Evolutionary conservation across 2,113 vertebrate species (phyloP).

Genomic region (pig (Sus scrofa)): T2T-Sscrofa CM000813.6:93714501-93715000

Average conservation of each 20-base stretch:
- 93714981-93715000: conserved; percentile 83
- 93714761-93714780: conserved; percentile 81
- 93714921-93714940: conserved; percentile 81
- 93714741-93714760: conserved; percentile 79
- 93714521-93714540: not conserved
- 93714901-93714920: conserved; percentile 80
- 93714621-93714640: no score
- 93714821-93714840: conserved; percentile 82
- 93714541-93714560: not conserved
- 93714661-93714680: not conserved
- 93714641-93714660: conserved; percentile 42
- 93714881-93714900: conserved; percentile 85
- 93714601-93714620: not conserved
- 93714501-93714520: not conserved
- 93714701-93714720: conserved; percentile 43
- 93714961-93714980: conserved; percentile 74
- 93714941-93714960: conserved; percentile 78
- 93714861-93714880: conserved; percentile 83
- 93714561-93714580: not conserved
- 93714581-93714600: no score
- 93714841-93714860: conserved; percentile 84
- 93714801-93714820: conserved; percentile 83
- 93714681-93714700: not conserved
- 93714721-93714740: conserved; percentile 71
- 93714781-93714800: conserved; percentile 85